Percentiles rank a stretch among this genome's conserved stretches.
Conservation (phyloP, 2,113 vertebrate genomes). For the Chascanopsetta lugubris region DNA sequence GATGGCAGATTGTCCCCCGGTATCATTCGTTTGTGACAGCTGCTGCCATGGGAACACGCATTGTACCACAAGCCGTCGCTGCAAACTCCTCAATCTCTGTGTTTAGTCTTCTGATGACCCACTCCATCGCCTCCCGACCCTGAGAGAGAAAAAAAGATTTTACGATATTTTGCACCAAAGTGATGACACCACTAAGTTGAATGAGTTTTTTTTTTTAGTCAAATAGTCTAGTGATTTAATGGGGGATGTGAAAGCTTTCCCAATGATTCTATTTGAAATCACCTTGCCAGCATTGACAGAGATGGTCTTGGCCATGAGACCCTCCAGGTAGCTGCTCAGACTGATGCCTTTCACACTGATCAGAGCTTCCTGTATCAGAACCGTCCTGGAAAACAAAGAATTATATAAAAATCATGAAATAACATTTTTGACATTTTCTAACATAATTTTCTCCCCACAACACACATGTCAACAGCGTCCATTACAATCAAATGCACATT, state of each 20-base stretch:
- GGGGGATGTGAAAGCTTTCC: neutral
- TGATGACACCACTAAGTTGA: neutral
- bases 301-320: conserved; percentile 95
- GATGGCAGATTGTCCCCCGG: neutral
- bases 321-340: conserved; percentile 95
- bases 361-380: conserved; percentile 94
- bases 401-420: neutral
- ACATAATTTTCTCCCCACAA: too few relatives aligned
- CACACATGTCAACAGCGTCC: too few relatives aligned
- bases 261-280: conserved; percentile 7
- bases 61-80: conserved; percentile 88
- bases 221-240: neutral
- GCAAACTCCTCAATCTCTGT: conserved; percentile 92
- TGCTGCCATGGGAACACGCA: conserved; percentile 90
- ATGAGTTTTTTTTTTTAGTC: too few relatives aligned
- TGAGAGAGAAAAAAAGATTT: conserved; percentile 52
- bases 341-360: conserved; percentile 97
- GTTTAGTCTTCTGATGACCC: conserved; percentile 94
- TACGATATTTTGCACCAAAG: neutral
- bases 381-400: conserved; percentile 80
- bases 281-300: conserved; percentile 95
- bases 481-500: too few relatives aligned
- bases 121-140: conserved; percentile 98
- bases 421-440: too few relatives aligned
- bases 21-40: conserved; percentile 89